phyloP scores from a whole-genome alignment of 2,797 vertebrate species.

The Ibycter americanus region DNA sequence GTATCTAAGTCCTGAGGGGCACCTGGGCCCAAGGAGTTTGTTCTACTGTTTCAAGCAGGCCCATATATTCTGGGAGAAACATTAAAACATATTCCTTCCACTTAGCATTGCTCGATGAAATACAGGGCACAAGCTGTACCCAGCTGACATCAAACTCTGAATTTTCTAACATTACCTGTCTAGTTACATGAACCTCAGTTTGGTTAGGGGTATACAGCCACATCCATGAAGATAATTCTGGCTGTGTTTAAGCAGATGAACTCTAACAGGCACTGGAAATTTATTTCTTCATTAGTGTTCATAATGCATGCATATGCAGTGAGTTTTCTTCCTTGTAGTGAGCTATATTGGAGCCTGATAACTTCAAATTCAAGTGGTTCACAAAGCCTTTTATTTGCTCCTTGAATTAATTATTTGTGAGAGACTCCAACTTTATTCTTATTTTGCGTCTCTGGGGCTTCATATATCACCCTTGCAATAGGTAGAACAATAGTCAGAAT shows the following conservation, averaged over 20 bases:
- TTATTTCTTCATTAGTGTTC: neutral
- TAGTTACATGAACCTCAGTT: neutral
- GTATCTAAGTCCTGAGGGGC: neutral
- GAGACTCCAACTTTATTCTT: neutral
- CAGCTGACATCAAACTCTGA: neutral
- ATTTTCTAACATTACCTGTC: neutral
- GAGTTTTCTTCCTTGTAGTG: neutral
- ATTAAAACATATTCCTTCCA: neutral
- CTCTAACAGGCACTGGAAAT: neutral
- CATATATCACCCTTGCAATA: neutral
- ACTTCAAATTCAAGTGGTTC: neutral
- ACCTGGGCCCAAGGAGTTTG: neutral
- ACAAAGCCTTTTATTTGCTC: neutral
- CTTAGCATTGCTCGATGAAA: neutral
- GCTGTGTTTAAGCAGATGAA: neutral
- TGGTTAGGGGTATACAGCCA: neutral
- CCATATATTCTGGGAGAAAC: neutral
- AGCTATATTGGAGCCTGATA: neutral
- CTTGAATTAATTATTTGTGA: neutral
- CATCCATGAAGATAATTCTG: neutral
- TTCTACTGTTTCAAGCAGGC: neutral
- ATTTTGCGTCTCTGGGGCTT: neutral
- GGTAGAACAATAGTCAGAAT: neutral
- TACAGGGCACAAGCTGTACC: neutral
- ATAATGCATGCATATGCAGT: neutral